These are phyloP conservation scores for Drosophila nigrodunni DNA, from an alignment of 1,140 invertebrate genomes.

Conservation along the genomic window DNA sequence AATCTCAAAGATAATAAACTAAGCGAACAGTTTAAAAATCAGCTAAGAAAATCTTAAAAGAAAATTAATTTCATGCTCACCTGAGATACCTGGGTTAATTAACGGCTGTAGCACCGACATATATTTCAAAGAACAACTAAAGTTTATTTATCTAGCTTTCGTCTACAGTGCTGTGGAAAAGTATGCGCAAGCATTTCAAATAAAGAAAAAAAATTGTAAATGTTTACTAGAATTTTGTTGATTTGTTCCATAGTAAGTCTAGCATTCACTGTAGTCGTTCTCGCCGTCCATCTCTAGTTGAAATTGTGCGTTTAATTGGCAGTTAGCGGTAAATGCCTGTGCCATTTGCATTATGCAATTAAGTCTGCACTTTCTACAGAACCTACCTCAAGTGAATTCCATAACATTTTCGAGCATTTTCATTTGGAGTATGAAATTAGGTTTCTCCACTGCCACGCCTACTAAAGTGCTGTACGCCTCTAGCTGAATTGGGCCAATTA, in stretches of 20 bases:
- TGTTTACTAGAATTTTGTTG: too few species aligned
- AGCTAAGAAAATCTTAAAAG: neutral
- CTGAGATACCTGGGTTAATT: neutral
- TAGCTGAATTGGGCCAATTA: constrained; percentile 68
- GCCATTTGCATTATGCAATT: constrained; percentile 45
- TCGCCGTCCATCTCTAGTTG: neutral
- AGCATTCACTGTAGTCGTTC: too few species aligned
- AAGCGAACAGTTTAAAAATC: neutral
- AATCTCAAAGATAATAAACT: neutral
- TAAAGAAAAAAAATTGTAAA: neutral
- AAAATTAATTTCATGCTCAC: neutral
- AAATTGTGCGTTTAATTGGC: neutral
- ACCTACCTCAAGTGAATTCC: constrained; percentile 67
- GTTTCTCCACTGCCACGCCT: constrained; percentile 16
- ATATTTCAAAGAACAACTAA: too few species aligned
- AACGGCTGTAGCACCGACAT: too few species aligned
- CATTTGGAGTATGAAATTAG: constrained; percentile 11
- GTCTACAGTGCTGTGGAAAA: too few species aligned
- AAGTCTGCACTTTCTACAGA: constrained; percentile 22
- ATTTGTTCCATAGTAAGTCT: too few species aligned
- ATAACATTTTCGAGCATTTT: constrained; percentile 29
- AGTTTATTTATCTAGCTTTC: too few species aligned
- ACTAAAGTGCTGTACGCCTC: constrained; percentile 47
- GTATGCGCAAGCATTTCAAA: too few species aligned
- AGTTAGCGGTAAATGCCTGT: neutral